These are phyloP conservation scores for Thripadectes ignobilis DNA, from an alignment of 2,797 vertebrate genomes.

Conservation along the genomic window DNA sequence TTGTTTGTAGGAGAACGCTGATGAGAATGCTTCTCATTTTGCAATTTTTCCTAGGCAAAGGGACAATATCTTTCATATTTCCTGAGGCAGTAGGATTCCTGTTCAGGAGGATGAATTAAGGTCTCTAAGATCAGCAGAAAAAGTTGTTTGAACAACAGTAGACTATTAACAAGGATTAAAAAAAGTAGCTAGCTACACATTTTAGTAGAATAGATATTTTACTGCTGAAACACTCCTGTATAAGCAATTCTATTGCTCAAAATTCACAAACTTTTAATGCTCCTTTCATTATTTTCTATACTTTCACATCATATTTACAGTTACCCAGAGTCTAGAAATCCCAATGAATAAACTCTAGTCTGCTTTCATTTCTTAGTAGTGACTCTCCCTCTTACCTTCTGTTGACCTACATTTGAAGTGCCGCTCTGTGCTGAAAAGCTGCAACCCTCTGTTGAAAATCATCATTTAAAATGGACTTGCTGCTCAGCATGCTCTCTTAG, in stretches of 20 bases:
- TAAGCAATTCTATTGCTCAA: neutral
- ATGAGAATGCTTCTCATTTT: neutral
- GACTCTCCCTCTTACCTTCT: conserved; percentile 11
- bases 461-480: neutral
- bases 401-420: conserved; percentile 8
- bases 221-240: neutral
- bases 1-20: neutral
- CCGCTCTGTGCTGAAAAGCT: neutral
- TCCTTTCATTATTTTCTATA: neutral
- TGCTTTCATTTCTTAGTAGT: neutral
- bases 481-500: neutral
- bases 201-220: neutral
- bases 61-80: neutral
- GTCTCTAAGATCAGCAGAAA: neutral
- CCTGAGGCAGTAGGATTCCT: neutral
- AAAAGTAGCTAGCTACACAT: neutral
- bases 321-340: neutral
- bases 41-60: neutral
- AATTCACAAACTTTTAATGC: neutral
- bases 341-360: neutral
- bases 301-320: neutral
- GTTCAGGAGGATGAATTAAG: neutral
- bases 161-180: neutral
- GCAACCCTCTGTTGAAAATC: neutral
- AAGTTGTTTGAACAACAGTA: neutral